Conservation (phyloP, 2,113 vertebrate genomes). For the Scophthalmus maximus region DNA sequence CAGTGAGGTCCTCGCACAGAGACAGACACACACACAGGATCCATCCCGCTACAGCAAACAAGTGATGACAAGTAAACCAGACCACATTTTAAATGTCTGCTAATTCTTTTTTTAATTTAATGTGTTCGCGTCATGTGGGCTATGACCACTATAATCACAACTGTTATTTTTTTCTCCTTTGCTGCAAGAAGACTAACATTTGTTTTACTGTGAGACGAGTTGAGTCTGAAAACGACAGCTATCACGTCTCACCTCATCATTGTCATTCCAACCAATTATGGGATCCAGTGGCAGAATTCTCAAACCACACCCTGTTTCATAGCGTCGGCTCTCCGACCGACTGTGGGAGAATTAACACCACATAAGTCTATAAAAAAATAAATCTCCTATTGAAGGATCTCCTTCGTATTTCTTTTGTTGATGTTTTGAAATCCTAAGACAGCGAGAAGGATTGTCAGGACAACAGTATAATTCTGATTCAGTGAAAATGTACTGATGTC, state of each 20-base stretch:
- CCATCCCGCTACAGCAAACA: conserved; percentile 7
- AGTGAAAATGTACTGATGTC: background rate
- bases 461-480: background rate
- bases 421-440: background rate
- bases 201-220: conserved; percentile 47
- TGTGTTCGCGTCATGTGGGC: conserved; percentile 1
- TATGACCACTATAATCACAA: background rate
- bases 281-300: conserved; percentile 56
- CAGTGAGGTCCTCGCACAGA: background rate
- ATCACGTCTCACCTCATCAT: conserved; percentile 66
- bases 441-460: background rate
- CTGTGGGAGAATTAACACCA: conserved; percentile 27
- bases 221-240: conserved; percentile 29
- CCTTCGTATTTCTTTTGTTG: background rate
- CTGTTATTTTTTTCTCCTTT: conserved; percentile 5
- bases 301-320: conserved; percentile 41
- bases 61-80: conserved; percentile 39
- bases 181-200: conserved; percentile 1
- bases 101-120: conserved; percentile 41
- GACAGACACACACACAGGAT: conserved; percentile 12
- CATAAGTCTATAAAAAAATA: conserved; percentile 11
- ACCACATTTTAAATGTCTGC: conserved; percentile 32
- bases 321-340: background rate
- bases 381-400: background rate
- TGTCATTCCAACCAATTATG: conserved; percentile 61